Percentiles rank a stretch among this genome's conserved stretches.
phyloP scores from a whole-genome alignment of 2,888 invertebrate species.

The Drosophila lacicola region DNA sequence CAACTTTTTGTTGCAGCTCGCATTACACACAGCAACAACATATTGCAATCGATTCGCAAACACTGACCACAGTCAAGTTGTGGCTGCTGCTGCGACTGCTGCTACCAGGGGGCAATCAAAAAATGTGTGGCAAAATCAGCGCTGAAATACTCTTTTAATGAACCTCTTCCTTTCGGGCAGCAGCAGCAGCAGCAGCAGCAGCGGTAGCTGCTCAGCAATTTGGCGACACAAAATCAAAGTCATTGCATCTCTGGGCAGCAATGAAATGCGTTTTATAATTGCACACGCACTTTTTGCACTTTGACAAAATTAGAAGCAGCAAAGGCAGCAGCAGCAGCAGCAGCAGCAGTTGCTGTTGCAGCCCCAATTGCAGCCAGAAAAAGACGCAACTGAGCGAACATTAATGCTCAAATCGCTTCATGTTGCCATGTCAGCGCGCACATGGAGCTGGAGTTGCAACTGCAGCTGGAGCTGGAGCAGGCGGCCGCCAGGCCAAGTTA shows the following conservation, averaged over 20 bases:
- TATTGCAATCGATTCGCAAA: constrained; percentile 58
- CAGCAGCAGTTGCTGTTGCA: constrained; percentile 4
- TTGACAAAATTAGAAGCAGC: constrained; percentile 74
- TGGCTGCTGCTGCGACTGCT: constrained; percentile 31
- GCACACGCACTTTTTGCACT: constrained; percentile 79
- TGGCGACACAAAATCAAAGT: constrained; percentile 83
- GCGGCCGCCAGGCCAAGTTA: constrained; percentile 67
- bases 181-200: constrained; percentile 11
- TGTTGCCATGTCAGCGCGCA: constrained; percentile 78
- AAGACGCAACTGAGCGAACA: constrained; percentile 67
- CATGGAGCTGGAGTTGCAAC: constrained; percentile 47
- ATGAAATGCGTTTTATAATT: constrained; percentile 81
- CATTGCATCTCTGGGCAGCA: constrained; percentile 62
- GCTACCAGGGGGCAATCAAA: constrained; percentile 73
- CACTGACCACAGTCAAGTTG: constrained; percentile 58
- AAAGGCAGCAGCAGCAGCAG: constrained; percentile 8
- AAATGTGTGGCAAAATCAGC: constrained; percentile 80
- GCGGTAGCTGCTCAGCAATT: constrained; percentile 58
- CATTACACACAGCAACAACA: constrained; percentile 62
- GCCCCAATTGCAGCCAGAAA: constrained; percentile 20
- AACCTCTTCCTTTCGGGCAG: constrained; percentile 75
- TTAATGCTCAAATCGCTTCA: constrained; percentile 83
- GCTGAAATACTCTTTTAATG: constrained; percentile 81
- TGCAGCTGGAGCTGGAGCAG: constrained; percentile 35
- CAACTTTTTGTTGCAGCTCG: constrained; percentile 52